Base-by-base conservation (phyloP, 2,797 vertebrate species). In the Crocodylus rhombifer region DNA sequence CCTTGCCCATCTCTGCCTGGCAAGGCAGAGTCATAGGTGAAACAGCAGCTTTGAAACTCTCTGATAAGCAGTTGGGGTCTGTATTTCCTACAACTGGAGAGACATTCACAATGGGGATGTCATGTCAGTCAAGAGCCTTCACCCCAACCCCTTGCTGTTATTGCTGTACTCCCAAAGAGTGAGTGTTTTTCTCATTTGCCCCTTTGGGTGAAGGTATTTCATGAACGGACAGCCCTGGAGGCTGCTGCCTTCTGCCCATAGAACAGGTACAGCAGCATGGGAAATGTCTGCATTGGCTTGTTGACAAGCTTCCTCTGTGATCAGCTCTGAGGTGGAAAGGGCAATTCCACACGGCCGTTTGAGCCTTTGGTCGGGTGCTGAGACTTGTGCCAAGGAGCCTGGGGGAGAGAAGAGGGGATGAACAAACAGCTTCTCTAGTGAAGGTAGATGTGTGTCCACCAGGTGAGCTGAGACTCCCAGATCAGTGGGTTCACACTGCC, bases 391-490 rank as follows among this genome's bases (percentile, higher is more conserved):
- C 77, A 82, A 64, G 42, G 36, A 36, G 26, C 30, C 82, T 1
- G 0, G 58, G 84, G 1, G 1, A 25, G 55, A 4, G 21, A 51
- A 14, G 69, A 63, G 15, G 42, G 55, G 62, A 18, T 30, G 14
- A 8, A 17, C 5, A 51, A 10, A 51, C 10, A 51, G 42, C 42
- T 51, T 51, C 42, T 51, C 42, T 51, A 1, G 65, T 61, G n/a
- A 56, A 33, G 65, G n/a, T 56, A 30, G 77, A 16, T 10, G 16
- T 33, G 30, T 69, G 69, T 76, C 25, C 71, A 42, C 16, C 7
- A 26, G 57, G 6, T 1, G 0, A 14, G 26, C 17, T 4, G 13
- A 21, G 2, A 0, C 51, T 55, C 62, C 30, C 80, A 84, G 42
- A 84, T 30, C n/a, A 61, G 77, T 51, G 42, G 42, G 42, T 42